A percentile compares a stretch with the other conserved stretches of the same genome.
Evolutionary conservation across 2,113 vertebrate genomes (phyloP).

Genomic region (Rostratula benghalensis): DNA sequence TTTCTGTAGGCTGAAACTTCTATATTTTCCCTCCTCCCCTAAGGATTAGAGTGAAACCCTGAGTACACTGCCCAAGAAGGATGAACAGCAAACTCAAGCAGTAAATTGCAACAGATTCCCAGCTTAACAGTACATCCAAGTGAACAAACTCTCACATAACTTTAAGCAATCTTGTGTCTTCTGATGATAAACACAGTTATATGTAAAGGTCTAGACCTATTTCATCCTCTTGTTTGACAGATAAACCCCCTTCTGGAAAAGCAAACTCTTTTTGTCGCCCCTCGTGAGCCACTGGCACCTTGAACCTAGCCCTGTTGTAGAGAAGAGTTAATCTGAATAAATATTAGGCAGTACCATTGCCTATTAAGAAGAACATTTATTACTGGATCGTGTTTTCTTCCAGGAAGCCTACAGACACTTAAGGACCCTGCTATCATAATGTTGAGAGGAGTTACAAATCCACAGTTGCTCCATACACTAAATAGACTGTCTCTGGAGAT

Average conservation of each 20-base stretch:
- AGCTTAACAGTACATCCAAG: neutral
- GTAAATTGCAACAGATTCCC: neutral
- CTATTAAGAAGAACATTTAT: neutral
- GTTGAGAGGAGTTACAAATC: neutral
- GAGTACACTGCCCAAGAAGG: neutral
- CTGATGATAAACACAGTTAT: neutral
- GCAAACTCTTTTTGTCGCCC: neutral
- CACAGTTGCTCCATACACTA: neutral
- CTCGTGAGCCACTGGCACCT: neutral
- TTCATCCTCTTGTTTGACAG: neutral
- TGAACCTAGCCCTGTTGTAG: neutral
- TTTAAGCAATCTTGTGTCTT: neutral
- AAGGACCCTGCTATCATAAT: neutral
- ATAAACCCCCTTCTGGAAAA: neutral
- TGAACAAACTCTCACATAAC: neutral
- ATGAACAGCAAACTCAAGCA: neutral
- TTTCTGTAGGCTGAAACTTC: neutral
- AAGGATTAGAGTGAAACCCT: neutral
- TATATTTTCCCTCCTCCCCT: neutral
- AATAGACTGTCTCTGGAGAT: neutral
- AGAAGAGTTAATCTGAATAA: neutral
- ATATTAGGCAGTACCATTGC: accelerated
- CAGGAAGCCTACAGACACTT: neutral
- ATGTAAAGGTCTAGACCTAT: neutral
- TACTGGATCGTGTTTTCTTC: neutral